Conservation (phyloP, 2,888 invertebrate genomes). For the Caenorhabditis zanzibari region DNA sequence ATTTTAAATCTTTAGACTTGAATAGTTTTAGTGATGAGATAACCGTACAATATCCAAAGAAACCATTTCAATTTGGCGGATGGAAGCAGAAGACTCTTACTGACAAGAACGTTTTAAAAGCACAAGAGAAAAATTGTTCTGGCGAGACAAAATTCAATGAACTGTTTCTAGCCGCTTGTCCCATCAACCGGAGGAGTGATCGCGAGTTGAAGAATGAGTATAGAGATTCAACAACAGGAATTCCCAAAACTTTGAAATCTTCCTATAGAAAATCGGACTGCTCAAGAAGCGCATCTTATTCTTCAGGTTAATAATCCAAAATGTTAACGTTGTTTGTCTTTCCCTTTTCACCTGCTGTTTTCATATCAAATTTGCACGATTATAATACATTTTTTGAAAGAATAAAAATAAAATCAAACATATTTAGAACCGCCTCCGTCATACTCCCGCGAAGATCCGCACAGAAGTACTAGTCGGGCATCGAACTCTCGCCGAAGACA, state of each 20-base stretch:
- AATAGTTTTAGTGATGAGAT: not conserved
- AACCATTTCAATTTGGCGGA: slow-evolving; percentile 19
- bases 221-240: too few relatives aligned
- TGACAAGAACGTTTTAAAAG: not conserved
- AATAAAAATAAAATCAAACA: not conserved
- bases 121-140: not conserved
- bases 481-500: slow-evolving; percentile 19
- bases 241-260: too few relatives aligned
- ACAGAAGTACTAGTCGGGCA: not conserved
- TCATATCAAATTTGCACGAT: too few relatives aligned
- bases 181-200: too few relatives aligned
- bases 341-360: too few relatives aligned
- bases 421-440: slow-evolving; percentile 47
- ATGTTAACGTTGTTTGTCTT: too few relatives aligned
- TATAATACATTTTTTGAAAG: too few relatives aligned
- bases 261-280: too few relatives aligned
- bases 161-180: too few relatives aligned
- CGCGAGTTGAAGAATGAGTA: too few relatives aligned
- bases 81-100: slow-evolving; percentile 8
- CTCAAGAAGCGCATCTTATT: too few relatives aligned
- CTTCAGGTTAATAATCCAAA: too few relatives aligned
- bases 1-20: not conserved
- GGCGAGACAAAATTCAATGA: not conserved
- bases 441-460: slow-evolving; percentile 34
- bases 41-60: not conserved